Base-by-base conservation (phyloP, 2,797 vertebrate species). In the Falco berigora region DNA sequence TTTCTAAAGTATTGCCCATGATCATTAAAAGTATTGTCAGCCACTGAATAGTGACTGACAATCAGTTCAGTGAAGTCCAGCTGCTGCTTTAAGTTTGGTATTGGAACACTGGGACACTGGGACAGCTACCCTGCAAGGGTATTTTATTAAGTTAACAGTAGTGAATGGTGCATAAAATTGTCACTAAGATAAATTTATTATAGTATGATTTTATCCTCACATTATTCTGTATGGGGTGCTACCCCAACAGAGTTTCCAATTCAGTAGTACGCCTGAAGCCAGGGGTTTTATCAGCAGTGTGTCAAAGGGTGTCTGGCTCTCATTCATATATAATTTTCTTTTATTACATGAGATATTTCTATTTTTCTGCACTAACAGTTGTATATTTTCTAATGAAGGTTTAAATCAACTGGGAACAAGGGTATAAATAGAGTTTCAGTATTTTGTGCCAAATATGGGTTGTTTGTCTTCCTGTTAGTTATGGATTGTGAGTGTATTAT, bases 131-230 rank as follows among this genome's bases (percentile, higher is more conserved):
- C 92, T 96, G 93, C 88, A 94, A 93, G 72, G 47, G 40, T 86
- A 68, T 86, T 93, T 95, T 95, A 94, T 96, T 97, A 96, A 97
- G 96, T 96, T 94, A 97, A 94, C 93, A 96, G 75, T 81, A 95
- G 68, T 90, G 95, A 97, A 93, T 93, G 61, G 78, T 92, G 93
- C 97, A 97, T 97, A 93, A 95, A 97, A 97, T 96, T 96, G 92
- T 94, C 95, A 96, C 75, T 78, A 92, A 83, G 92, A 94, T 88
- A 91, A 94, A 97, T 97, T 91, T 95, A 94, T 96, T 94, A 72
- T 8, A 68, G 42, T 38, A 73, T 72, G 81, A 80, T 93, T 91
- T 95, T 74, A 80, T 72, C 93, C 58, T 97, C 81, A 55, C 62
- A 80, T 95, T 94, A 80, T 96, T 95, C 95, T 91, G 58, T 92